Conservation (phyloP, 2,888 invertebrate genomes). For the Shargacucullia verbasci region DNA sequence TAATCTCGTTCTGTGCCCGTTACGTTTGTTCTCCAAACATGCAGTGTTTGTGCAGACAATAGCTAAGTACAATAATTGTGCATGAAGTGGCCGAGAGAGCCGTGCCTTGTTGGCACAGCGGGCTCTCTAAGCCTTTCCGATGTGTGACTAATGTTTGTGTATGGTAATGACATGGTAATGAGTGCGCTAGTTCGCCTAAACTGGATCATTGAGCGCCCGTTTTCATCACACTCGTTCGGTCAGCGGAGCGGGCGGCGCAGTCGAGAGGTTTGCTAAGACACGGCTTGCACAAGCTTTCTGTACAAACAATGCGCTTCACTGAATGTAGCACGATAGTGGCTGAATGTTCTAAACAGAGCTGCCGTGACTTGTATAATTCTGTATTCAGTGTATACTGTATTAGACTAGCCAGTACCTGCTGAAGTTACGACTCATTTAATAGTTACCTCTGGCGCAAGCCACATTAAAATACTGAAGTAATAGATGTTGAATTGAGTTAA, state of each 20-base stretch:
- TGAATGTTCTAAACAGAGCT: constrained; percentile 48
- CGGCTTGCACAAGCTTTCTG: constrained; percentile 77
- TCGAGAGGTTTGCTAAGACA: constrained; percentile 69
- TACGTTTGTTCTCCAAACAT: constrained; percentile 83
- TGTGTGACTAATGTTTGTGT: constrained; percentile 85
- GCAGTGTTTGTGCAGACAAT: constrained; percentile 82
- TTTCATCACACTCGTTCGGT: constrained; percentile 69
- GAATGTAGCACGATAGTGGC: constrained; percentile 55
- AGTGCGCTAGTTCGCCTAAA: constrained; percentile 74
- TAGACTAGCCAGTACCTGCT: constrained; percentile 9
- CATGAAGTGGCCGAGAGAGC: constrained; percentile 75
- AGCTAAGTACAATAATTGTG: constrained; percentile 86
- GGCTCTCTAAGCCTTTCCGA: constrained; percentile 82
- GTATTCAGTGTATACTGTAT: constrained; percentile 22
- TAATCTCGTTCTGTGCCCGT: constrained; percentile 84
- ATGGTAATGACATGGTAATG: constrained; percentile 88
- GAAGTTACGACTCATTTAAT: constrained; percentile 17
- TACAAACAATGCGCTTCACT: constrained; percentile 75
- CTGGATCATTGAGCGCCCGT: constrained; percentile 81
- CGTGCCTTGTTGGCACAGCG: constrained; percentile 80
- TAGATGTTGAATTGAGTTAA: constrained; percentile 2
- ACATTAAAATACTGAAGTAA: constrained; percentile 19
- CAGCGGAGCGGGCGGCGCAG: constrained; percentile 71
- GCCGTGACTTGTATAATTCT: constrained; percentile 56
- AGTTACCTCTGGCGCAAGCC: constrained; percentile 11